phyloP scores from a whole-genome alignment of 1,140 invertebrate genomes.

The Drosophila triauraria region DNA sequence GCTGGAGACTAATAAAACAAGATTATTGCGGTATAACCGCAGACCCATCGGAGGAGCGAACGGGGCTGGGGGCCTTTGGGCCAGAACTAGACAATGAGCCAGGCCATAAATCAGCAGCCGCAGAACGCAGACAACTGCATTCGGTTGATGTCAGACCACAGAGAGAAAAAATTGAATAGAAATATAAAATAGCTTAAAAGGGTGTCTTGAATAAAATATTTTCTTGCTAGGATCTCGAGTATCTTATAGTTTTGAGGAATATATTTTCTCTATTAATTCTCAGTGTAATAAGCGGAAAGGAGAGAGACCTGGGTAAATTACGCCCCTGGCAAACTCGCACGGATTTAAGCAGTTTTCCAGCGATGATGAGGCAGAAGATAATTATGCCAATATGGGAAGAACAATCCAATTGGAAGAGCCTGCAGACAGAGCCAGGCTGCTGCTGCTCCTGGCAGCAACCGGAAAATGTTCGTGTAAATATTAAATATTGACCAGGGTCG shows the following conservation, averaged over 20 bases:
- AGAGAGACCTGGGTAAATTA: background rate
- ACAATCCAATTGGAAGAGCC: constrained; percentile 23
- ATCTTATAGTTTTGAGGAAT: too few relatives aligned
- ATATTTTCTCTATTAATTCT: background rate
- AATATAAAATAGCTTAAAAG: background rate
- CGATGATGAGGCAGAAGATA: constrained; percentile 33
- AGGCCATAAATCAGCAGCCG: constrained; percentile 63
- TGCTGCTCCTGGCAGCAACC: constrained; percentile 5
- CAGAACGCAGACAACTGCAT: constrained; percentile 52
- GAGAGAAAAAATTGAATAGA: background rate
- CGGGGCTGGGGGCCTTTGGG: background rate
- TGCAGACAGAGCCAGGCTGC: constrained; percentile 8
- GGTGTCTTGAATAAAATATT: background rate
- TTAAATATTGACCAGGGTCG: constrained; percentile 46
- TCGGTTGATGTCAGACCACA: constrained; percentile 16
- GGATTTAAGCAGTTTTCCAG: constrained; percentile 36
- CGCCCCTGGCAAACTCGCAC: constrained; percentile 18
- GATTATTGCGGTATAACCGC: constrained; percentile 74
- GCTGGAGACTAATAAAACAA: constrained; percentile 76
- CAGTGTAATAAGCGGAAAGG: background rate
- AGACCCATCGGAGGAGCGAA: constrained; percentile 44
- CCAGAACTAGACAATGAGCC: constrained; percentile 63
- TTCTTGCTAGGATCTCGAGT: too few relatives aligned
- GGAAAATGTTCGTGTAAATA: constrained; percentile 37
- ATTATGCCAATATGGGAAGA: constrained; percentile 44